These are phyloP conservation scores for Coenobita brevimanus DNA, from an alignment of 1,140 invertebrate genomes.

Conservation along the genomic window DNA sequence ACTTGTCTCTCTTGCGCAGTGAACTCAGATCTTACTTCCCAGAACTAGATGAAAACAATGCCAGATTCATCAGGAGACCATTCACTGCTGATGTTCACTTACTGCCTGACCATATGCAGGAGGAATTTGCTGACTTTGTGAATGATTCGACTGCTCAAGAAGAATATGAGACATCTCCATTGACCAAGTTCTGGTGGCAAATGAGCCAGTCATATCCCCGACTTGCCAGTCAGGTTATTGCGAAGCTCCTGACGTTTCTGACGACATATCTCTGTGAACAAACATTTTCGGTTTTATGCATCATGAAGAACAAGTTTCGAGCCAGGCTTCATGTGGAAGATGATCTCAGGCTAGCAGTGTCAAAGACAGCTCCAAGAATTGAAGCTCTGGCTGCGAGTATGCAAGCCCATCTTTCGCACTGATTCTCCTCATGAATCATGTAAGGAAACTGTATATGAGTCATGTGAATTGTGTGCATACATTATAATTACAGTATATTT, in stretches of 20 bases:
- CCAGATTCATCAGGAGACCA: too few species aligned
- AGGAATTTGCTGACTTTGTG: background rate
- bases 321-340: conserved; percentile 10
- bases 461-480: too few species aligned
- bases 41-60: background rate
- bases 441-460: too few species aligned
- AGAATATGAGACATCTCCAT: conserved; percentile 7
- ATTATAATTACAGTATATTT: too few species aligned
- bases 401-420: background rate
- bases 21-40: background rate
- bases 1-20: background rate
- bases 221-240: conserved; percentile 32
- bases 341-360: conserved; percentile 5
- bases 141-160: background rate
- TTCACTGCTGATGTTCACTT: background rate
- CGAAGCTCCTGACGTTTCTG: conserved; percentile 21
- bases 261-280: conserved; percentile 1
- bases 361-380: background rate
- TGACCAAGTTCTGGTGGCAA: conserved; percentile 23
- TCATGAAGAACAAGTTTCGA: background rate
- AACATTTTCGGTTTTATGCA: conserved; percentile 8
- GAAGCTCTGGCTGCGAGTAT: background rate
- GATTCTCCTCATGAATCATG: too few species aligned
- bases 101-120: background rate
- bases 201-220: conserved; percentile 13